Evolutionary conservation across 2,888 invertebrate genomes (phyloP).

Genomic region (Lycia hirtaria): DNA sequence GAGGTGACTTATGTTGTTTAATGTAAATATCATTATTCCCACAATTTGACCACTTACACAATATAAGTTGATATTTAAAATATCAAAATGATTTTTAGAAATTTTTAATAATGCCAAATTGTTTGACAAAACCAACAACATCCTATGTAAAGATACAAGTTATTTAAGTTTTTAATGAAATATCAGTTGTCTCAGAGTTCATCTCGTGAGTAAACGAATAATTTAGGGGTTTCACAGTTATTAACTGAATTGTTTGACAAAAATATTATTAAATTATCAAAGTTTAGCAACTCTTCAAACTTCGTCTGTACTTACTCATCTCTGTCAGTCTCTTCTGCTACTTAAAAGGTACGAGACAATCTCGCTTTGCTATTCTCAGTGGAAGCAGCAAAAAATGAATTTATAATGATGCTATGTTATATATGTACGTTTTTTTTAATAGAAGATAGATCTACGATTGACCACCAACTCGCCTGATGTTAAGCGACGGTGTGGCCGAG

Average conservation of each 20-base stretch:
- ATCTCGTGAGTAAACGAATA: conserved; percentile 64
- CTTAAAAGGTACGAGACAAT: too few relatives aligned
- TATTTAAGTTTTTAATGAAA: conserved; percentile 79
- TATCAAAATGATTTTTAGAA: neutral
- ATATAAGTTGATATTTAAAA: too few relatives aligned
- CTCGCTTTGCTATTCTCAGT: too few relatives aligned
- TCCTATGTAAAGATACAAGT: conserved; percentile 62
- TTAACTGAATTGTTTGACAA: conserved; percentile 20
- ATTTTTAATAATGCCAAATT: neutral
- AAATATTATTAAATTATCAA: conserved; percentile 13
- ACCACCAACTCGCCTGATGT: too few relatives aligned
- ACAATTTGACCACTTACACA: too few relatives aligned
- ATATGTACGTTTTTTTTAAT: too few relatives aligned
- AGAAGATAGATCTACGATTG: too few relatives aligned
- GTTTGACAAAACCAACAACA: conserved; percentile 37
- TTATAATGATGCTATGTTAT: too few relatives aligned
- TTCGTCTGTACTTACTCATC: conserved; percentile 6
- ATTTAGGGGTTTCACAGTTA: conserved; percentile 49
- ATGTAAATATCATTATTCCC: too few relatives aligned
- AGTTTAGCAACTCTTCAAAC: conserved; percentile 22
- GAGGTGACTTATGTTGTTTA: too few relatives aligned
- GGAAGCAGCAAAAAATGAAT: too few relatives aligned
- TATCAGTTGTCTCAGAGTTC: conserved; percentile 65
- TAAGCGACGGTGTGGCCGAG: too few relatives aligned
- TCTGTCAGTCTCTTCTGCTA: conserved; percentile 5